Base-by-base conservation (phyloP, 2,797 vertebrate species). In the Oreortyx pictus region DNA sequence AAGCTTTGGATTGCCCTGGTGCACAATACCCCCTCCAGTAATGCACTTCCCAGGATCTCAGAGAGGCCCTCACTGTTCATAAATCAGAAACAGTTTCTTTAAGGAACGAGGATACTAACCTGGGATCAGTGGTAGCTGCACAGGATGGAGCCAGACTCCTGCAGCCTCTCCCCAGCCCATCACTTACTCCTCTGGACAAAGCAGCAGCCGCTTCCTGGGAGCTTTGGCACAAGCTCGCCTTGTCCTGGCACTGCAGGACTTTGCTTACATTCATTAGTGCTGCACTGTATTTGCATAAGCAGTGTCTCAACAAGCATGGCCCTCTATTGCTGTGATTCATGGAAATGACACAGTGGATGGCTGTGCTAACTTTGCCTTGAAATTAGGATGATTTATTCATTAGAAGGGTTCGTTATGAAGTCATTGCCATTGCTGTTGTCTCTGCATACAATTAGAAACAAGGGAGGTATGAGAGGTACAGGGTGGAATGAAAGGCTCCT, bases 181-280 rank as follows among this genome's bases (percentile, higher is more conserved):
- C 82, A 6, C 50, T 73, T 56, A 56, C 11, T 37, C 86, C 57
- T 52, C 23, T 23, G 66, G 73, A 89, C 66, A 87, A 85, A 87
- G 82, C 71, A 43, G 9, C 70, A 74, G 82, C 61, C 8, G 4
- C 79, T 91, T 78, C 93, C 82, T 88, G 68, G 80, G 83, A 78
- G 70, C n/a, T 54, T 23, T 93, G 94, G 94, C 89, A 90, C 83
- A 47, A 85, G 80, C 39, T 41, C 17, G 71, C 82, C 90, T 67
- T 33, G 86, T 33, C 82, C 90, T 84, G 92, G 75, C 85, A 54
- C 88, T 9, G 25, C 6, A 41, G 88, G 71, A 14, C 79, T 88
- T 81, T 71, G 88, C 90, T 60, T 74, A 82, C 74, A 89, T 91
- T 94, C 92, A 91, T 89, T 81, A 86, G 62, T 56, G 85, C 82